Base-by-base conservation (phyloP, 2,797 vertebrate species). In the Bryconaethiops microstoma region DNA sequence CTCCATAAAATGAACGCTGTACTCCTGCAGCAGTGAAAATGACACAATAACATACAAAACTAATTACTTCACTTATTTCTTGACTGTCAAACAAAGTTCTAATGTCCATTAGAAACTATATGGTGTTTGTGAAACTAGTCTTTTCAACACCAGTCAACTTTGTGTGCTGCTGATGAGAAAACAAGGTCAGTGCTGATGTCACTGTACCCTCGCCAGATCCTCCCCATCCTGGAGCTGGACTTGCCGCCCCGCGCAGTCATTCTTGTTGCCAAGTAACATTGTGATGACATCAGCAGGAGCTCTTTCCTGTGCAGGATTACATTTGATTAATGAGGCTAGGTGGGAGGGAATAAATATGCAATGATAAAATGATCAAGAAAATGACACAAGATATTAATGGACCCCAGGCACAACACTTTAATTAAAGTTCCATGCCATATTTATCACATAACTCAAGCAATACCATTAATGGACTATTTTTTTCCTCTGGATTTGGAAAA, bases 251-350 rank as follows among this genome's bases (percentile, higher is more conserved):
- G 82, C 80, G 0, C 90, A 68, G 84, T 99, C 97, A 0, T 71
- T 93, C 90, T 99, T 99, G 92, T 99, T 99, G 54, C 97, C 97
- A 7, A 99, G 91, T 25, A 99, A 94, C 82, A 99, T 88, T 87
- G 96, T 25, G 4, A 86, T 78, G 2, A 94, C 91, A 10, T 92
- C 86, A 0, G 94, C 92, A 1, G 87, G 69, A 54, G 94, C 93
- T 57, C 87, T 91, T 35, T 97, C 95, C 97, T 99, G 90, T 67
- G 14, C 16, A 77, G 42, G 1, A 67, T 54, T 54, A 63, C 55
- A 19, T 73, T 57, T 29, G 45, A 72, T 72, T 68, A 60, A 60
- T 74, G 40, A 55, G 65, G 13, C 10, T n/a, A 63, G 23, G 45
- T 4, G 52, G 50, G 29, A 64, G 14, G 19, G 39, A 59, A 71